Conservation (phyloP, 2,113 vertebrate genomes). For the Crypturellus undulatus region DNA sequence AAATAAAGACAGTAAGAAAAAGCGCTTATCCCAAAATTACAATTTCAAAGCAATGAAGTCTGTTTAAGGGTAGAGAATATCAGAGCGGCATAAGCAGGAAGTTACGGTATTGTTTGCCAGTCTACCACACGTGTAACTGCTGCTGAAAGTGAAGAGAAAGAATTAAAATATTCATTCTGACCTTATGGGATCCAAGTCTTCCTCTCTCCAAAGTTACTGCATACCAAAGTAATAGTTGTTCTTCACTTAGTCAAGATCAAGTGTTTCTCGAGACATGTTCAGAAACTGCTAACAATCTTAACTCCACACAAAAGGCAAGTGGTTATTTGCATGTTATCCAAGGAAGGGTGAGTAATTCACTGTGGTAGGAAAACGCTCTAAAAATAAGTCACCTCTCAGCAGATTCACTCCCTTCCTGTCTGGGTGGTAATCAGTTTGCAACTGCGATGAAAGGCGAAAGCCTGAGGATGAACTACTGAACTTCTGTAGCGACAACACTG, state of each 20-base stretch:
- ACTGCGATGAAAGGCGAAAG: constrained; percentile 53
- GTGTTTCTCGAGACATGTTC: constrained; percentile 30
- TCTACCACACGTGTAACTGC: not conserved
- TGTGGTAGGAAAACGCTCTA: constrained; percentile 65
- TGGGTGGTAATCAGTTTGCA: constrained; percentile 39
- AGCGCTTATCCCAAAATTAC: constrained; percentile 5
- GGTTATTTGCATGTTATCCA: constrained; percentile 56
- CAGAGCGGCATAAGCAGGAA: constrained; percentile 45
- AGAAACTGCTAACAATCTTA: constrained; percentile 23
- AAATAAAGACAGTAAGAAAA: not conserved
- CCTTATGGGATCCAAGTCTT: constrained; percentile 64
- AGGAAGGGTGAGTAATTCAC: constrained; percentile 66
- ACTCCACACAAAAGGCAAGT: constrained; percentile 56
- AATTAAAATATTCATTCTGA: constrained; percentile 64
- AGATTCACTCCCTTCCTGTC: constrained; percentile 79
- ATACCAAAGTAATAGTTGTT: constrained; percentile 24
- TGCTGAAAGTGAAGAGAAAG: not conserved
- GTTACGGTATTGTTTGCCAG: not conserved
- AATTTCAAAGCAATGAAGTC: not conserved
- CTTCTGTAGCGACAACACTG: not conserved
- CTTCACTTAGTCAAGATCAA: constrained; percentile 36
- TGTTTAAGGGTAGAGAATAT: constrained; percentile 21
- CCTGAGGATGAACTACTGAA: not conserved
- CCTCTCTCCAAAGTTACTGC: constrained; percentile 51
- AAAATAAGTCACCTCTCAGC: constrained; percentile 66